Evolutionary conservation across 2,888 invertebrate species (phyloP).

Genomic region (Drosophila mettleri): DNA sequence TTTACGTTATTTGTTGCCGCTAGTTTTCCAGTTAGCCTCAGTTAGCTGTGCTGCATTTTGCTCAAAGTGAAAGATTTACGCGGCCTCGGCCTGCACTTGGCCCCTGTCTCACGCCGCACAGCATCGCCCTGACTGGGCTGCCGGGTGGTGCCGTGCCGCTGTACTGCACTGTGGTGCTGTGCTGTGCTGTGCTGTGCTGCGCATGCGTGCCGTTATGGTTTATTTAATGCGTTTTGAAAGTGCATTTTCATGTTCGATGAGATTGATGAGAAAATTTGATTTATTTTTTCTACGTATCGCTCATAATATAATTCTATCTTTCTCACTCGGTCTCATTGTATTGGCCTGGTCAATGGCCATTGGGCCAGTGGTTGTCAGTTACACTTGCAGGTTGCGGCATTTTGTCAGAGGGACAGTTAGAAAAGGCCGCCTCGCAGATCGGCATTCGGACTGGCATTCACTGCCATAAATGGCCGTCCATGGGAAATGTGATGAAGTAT

Average conservation of each 20-base stretch:
- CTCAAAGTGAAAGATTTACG: slow-evolving; percentile 81
- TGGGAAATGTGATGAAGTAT: slow-evolving; percentile 73
- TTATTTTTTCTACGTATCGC: slow-evolving; percentile 71
- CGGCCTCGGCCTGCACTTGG: slow-evolving; percentile 64
- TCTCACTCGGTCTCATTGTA: slow-evolving; percentile 9
- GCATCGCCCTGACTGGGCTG: slow-evolving; percentile 20
- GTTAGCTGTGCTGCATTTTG: slow-evolving; percentile 79
- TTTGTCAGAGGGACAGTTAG: slow-evolving; percentile 80
- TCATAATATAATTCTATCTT: slow-evolving; percentile 23
- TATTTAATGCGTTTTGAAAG: slow-evolving; percentile 84
- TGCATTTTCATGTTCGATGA: slow-evolving; percentile 83
- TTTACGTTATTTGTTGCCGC: slow-evolving; percentile 80
- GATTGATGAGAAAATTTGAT: slow-evolving; percentile 83
- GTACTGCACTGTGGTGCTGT: slow-evolving; percentile 21
- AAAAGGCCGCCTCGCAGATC: slow-evolving; percentile 64
- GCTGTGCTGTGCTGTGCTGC: slow-evolving; percentile 36
- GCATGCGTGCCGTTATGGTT: slow-evolving; percentile 84
- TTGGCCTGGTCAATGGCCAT: slow-evolving; percentile 30
- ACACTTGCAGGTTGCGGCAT: slow-evolving; percentile 80
- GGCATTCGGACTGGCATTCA: slow-evolving; percentile 59
- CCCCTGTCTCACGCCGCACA: not conserved
- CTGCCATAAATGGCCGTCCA: slow-evolving; percentile 72
- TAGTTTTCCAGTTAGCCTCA: slow-evolving; percentile 79
- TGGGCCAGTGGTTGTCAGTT: slow-evolving; percentile 64
- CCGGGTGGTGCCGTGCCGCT: slow-evolving; percentile 6